Evolutionary conservation across 2,797 vertebrate species (phyloP), one percentile per base, ranked within the genome.

Genomic region (Enteromius afrohamiltoni): DNA sequence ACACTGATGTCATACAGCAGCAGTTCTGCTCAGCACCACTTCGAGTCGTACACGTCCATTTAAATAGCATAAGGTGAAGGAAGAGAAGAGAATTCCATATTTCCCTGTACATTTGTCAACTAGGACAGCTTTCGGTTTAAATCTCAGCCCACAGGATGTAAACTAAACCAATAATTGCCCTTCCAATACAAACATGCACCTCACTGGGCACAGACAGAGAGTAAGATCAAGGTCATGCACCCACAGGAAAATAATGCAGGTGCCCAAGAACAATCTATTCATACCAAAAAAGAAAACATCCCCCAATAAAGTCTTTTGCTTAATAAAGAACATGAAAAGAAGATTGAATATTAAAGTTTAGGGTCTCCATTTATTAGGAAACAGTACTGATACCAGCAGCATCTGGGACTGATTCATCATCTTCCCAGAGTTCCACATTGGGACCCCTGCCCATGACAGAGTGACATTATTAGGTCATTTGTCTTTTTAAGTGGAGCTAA

Each of bases 401-500:
- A 88, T 85, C 71, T 87, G 82, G 85, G 77, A 86, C 79, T 83
- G 64, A 51, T 79, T 67, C 23, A 14, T 79, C 55, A 86, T 86
- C 67, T 85, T 65, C 58, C 70, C 62, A 23, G 68, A 51, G 23
- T 55, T 83, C 62, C 45, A 64, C 45, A 37, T 65, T 85, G 45
- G 68, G 79, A 86, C 75, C 83, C 67, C 83, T 47, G 62, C 84
- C 74, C 77, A 79, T 85, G 42, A 68, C 84, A 78, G 55, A 87
- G 77, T 79, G 83, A 71, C 55, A 88, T 80, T 85, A 87, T 87
- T 86, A 83, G 89, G 79, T 87, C 76, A 86, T 89, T 73, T 17
- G 67, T 87, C 79, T 80, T 85, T 42, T 87, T 80, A 67, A 83
- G 74, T 60, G 65, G n/a, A 79, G 55, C 16, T 3, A 53, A 29